Percentiles rank a stretch among this genome's conserved stretches.
phyloP scores from a whole-genome alignment of 2,113 vertebrate species.

The Synchiropus splendidus region DNA sequence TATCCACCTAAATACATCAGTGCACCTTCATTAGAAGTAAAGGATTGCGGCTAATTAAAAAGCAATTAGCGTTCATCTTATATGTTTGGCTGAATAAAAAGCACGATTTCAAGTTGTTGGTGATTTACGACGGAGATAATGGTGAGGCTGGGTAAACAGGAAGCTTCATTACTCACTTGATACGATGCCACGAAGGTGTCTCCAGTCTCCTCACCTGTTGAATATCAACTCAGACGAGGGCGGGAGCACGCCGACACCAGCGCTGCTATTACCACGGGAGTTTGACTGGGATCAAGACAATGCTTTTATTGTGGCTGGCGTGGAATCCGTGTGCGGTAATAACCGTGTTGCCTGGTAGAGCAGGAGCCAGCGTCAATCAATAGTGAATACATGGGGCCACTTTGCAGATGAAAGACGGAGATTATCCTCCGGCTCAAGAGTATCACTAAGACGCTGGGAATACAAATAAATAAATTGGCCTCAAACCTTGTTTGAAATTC shows the following conservation, averaged over 20 bases:
- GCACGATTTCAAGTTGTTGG: no score
- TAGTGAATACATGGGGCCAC: slow-evolving; percentile 64
- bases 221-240: slow-evolving; percentile 35
- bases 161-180: not conserved
- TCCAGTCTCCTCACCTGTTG: not conserved
- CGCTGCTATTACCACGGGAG: slow-evolving; percentile 34
- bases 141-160: not conserved
- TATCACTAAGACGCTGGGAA: slow-evolving; percentile 56
- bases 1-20: no score
- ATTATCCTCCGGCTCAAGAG: slow-evolving; percentile 66
- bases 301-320: slow-evolving; percentile 67
- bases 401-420: slow-evolving; percentile 70
- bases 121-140: not conserved
- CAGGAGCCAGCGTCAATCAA: slow-evolving; percentile 65
- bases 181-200: not conserved
- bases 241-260: slow-evolving; percentile 41
- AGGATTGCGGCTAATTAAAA: no score
- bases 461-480: slow-evolving; percentile 72
- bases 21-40: no score
- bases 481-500: slow-evolving; percentile 64
- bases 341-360: slow-evolving; percentile 63
- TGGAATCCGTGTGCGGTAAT: slow-evolving; percentile 66
- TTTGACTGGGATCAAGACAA: slow-evolving; percentile 61
- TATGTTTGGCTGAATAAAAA: no score
- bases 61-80: no score